Base-by-base conservation (phyloP, 2,113 vertebrate genomes). In the Vanacampus margaritifer region DNA sequence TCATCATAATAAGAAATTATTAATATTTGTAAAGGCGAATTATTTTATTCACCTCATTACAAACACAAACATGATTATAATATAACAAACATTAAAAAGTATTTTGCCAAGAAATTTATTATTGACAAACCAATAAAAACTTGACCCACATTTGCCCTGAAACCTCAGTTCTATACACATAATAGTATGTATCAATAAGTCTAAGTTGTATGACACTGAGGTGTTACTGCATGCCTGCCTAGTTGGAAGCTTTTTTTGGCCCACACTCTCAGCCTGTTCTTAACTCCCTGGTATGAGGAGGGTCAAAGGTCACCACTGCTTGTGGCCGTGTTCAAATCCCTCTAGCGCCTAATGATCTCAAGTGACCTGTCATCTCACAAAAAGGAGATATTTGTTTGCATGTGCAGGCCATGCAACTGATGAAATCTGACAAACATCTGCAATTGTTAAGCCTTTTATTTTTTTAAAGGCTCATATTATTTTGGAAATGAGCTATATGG, bases 261-360 rank as follows among this genome's bases (percentile, higher is more conserved):
- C 46, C 69, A 74, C 73, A 57, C 67, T n/a, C 26, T 56, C 65
- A 69, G 79, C 68, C 80, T 64, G 60, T 66, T 79, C 79, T 83
- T 82, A 81, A 83, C 75, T 80, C 83, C 77, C 79, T 86, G 87
- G 89, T 87, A 88, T 90, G 89, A 86, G 60, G 71, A 24, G 67
- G 87, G 87, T 83, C 86, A 89, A 82, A 87, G 89, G 89, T 89
- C 86, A 82, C 80, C 54, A 5, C 78, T 63, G 87, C 85, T 84
- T 88, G 82, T 84, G 85, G 86, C 84, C 57, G 32, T 80, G 74
- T 84, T 84, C 78, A 86, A 84, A 89, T 86, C 86, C 87, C 80
- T 76, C 79, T 73, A 81, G 87, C 80, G 86, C 70, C 84, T 72
- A 60, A 86, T 76, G 84, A 82, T 82, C 74, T 83, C 73, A 67